phyloP scores from a whole-genome alignment of 2,888 invertebrate species.

The Iselma pallidipennis region DNA sequence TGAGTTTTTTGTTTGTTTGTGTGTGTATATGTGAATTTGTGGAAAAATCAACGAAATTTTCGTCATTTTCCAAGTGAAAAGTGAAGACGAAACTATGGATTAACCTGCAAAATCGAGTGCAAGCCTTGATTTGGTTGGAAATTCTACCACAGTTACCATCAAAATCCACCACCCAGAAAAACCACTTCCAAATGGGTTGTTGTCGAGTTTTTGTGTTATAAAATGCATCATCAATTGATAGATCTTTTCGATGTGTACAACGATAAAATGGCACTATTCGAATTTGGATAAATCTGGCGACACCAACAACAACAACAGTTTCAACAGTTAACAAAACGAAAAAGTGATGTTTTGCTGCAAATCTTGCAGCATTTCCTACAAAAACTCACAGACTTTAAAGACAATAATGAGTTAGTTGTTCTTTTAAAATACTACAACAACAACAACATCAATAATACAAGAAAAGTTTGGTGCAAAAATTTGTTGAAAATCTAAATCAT shows the following conservation, averaged over 20 bases:
- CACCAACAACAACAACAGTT: conserved; percentile 5
- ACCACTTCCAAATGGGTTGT: conserved; percentile 20
- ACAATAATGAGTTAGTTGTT: background rate
- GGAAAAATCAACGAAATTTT: conserved; percentile 7
- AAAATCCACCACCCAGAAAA: no score
- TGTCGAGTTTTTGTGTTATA: background rate
- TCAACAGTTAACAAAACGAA: no score
- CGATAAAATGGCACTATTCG: conserved; percentile 57
- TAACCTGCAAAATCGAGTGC: no score
- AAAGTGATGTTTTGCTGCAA: background rate
- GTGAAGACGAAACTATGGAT: no score
- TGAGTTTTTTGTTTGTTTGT: background rate
- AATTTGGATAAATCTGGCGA: conserved; percentile 50
- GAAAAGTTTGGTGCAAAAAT: no score
- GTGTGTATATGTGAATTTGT: background rate
- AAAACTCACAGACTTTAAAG: background rate
- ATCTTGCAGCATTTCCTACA: background rate
- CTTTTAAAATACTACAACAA: no score
- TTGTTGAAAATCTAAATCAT: no score
- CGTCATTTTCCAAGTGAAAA: conserved; percentile 29
- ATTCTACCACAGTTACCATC: no score
- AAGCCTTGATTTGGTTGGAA: no score
- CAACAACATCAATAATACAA: no score
- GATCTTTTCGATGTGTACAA: conserved; percentile 42
- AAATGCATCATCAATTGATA: conserved; percentile 3